These are phyloP conservation scores for Mormyrus iriodes DNA, from an alignment of 2,113 vertebrate genomes.

Conservation along the genomic window DNA sequence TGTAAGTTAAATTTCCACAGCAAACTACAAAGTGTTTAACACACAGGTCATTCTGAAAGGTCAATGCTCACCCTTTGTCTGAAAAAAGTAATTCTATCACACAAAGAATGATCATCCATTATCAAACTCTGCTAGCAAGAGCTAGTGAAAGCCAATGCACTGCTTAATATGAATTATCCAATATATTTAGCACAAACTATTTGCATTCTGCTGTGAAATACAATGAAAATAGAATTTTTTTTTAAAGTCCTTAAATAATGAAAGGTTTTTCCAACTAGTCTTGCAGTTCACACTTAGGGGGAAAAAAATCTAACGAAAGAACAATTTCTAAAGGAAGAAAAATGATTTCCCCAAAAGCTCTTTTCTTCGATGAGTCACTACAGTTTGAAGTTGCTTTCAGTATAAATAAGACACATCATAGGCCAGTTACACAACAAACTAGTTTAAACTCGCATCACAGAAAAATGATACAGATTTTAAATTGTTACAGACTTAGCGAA, in stretches of 20 bases:
- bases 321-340: neutral
- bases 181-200: neutral
- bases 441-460: neutral
- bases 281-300: neutral
- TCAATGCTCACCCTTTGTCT: neutral
- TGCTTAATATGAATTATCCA: neutral
- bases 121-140: neutral
- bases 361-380: slow-evolving; percentile 8
- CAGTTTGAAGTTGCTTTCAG: neutral
- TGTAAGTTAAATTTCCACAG: neutral
- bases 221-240: neutral
- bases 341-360: neutral
- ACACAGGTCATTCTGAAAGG: neutral
- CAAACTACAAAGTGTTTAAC: neutral
- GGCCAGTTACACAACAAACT: slow-evolving; percentile 8
- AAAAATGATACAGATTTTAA: neutral
- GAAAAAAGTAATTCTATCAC: neutral
- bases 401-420: neutral
- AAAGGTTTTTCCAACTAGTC: neutral
- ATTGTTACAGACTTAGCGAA: neutral
- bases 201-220: neutral
- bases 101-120: neutral
- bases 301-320: neutral
- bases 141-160: neutral
- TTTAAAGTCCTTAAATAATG: neutral